Evolutionary conservation across 2,113 vertebrate genomes (phyloP).

Genomic region (Labeo catla): DNA sequence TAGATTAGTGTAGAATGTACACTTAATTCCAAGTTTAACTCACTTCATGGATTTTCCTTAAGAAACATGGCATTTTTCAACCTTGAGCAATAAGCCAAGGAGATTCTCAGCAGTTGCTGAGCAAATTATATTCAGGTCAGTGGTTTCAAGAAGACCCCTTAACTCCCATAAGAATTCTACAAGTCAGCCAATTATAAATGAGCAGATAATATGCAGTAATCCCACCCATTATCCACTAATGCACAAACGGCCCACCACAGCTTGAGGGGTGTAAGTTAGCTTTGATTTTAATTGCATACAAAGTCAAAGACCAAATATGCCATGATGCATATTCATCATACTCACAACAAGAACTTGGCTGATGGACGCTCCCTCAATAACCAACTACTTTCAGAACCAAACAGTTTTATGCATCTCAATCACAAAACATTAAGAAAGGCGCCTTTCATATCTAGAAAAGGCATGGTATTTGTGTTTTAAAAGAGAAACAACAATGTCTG

Average conservation of each 20-base stretch:
- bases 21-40: neutral
- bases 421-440: neutral
- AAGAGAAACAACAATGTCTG: slow-evolving; percentile 1
- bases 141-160: slow-evolving; percentile 41
- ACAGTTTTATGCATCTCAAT: neutral
- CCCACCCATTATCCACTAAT: slow-evolving; percentile 15
- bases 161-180: slow-evolving; percentile 35
- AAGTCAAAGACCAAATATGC: slow-evolving; percentile 3
- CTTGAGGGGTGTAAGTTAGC: slow-evolving; percentile 17
- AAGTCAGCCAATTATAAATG: slow-evolving; percentile 34
- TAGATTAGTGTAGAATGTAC: too few species aligned
- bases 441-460: slow-evolving; percentile 14
- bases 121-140: slow-evolving; percentile 43
- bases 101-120: slow-evolving; percentile 31
- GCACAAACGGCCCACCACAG: slow-evolving; percentile 25
- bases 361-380: neutral
- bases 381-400: neutral
- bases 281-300: neutral
- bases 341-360: neutral
- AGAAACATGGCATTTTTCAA: slow-evolving; percentile 43
- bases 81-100: slow-evolving; percentile 33
- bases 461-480: neutral
- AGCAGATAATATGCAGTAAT: slow-evolving; percentile 25
- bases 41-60: neutral
- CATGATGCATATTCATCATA: neutral